Evolutionary conservation across 1,140 invertebrate species (phyloP).

Genomic region (Drosophila busckii): DNA sequence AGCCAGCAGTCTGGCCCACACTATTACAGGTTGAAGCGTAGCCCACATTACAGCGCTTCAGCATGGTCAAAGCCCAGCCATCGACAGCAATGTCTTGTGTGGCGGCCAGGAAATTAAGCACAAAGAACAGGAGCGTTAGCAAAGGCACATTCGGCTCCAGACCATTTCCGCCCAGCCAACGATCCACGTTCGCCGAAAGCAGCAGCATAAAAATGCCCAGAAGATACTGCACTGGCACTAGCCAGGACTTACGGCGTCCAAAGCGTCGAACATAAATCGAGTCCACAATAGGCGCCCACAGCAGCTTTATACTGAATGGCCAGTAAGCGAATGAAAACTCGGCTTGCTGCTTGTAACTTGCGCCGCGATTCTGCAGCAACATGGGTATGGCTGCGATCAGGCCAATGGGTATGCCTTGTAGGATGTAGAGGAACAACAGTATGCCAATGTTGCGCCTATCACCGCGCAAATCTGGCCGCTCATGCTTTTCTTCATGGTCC

Average conservation of each 20-base stretch:
- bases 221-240: conserved; percentile 93
- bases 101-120: conserved; percentile 96
- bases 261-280: conserved; percentile 90
- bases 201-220: conserved; percentile 92
- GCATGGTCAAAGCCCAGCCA: conserved; percentile 99
- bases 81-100: conserved; percentile 99
- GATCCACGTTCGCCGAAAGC: conserved; percentile 86
- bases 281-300: conserved; percentile 99
- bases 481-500: conserved; percentile 24
- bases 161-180: conserved; percentile 85
- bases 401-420: conserved; percentile 98
- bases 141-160: conserved; percentile 87
- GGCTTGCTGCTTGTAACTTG: conserved; percentile 96
- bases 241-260: conserved; percentile 97
- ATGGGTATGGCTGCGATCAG: conserved; percentile 96
- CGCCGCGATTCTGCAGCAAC: conserved; percentile 93
- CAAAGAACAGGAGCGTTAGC: conserved; percentile 93
- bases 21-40: conserved; percentile 99
- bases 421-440: conserved; percentile 93
- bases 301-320: conserved; percentile 98
- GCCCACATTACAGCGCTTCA: conserved; percentile 97
- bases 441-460: conserved; percentile 90
- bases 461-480: conserved; percentile 82
- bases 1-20: conserved; percentile 98
- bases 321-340: conserved; percentile 98